phyloP scores from a whole-genome alignment of 2,113 vertebrate species.

The Chaetodon trifascialis region DNA sequence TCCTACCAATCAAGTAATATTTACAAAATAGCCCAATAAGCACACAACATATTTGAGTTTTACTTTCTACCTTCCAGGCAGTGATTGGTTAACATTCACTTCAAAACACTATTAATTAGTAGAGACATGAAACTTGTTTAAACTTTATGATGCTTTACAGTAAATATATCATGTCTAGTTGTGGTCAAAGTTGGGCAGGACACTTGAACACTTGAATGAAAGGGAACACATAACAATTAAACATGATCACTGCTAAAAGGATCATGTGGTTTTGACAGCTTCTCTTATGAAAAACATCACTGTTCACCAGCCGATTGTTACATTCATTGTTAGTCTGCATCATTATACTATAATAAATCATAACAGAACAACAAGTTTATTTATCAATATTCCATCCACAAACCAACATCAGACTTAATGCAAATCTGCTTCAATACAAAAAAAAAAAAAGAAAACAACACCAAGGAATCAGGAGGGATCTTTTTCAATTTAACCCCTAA shows the following conservation, averaged over 20 bases:
- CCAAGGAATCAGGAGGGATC: neutral
- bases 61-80: neutral
- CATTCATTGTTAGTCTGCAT: neutral
- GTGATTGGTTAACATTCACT: neutral
- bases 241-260: conserved; percentile 2
- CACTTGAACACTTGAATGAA: neutral
- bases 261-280: neutral
- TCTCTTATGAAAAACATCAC: neutral
- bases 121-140: neutral
- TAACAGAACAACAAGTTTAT: neutral
- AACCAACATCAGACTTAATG: neutral
- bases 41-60: neutral
- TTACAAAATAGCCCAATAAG: neutral
- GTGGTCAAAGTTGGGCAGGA: neutral
- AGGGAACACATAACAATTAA: neutral
- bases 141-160: neutral
- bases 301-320: neutral
- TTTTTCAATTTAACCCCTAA: too few relatives aligned
- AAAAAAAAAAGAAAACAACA: neutral
- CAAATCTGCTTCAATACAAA: neutral
- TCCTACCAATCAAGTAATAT: neutral
- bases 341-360: conserved; percentile 4
- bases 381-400: neutral
- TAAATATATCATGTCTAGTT: neutral
- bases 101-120: neutral